These are phyloP conservation scores for Aphis craccivora DNA, from an alignment of 1,140 invertebrate species.

Conservation along the genomic window DNA sequence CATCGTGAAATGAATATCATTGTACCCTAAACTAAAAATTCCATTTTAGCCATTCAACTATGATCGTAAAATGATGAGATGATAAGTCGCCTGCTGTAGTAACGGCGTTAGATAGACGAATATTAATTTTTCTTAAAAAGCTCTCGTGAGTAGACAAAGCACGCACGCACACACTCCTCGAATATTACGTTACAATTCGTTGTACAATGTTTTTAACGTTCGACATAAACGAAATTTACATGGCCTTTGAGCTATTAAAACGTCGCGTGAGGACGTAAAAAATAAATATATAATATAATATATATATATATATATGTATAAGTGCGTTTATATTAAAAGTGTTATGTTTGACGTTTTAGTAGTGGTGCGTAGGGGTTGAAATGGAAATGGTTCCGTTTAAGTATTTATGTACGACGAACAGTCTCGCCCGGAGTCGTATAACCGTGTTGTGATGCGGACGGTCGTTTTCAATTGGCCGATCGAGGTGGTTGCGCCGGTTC, in stretches of 20 bases:
- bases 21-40: background rate
- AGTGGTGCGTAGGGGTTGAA: background rate
- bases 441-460: background rate
- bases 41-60: background rate
- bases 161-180: background rate
- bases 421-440: background rate
- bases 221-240: slow-evolving; percentile 47
- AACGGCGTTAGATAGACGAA: background rate
- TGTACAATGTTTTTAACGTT: slow-evolving; percentile 50
- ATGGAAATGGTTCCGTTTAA: background rate
- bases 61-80: background rate
- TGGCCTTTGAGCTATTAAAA: slow-evolving; percentile 49
- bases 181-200: background rate
- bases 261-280: background rate
- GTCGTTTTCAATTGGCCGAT: slow-evolving; percentile 41
- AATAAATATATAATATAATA: background rate
- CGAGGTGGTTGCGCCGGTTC: slow-evolving; percentile 1
- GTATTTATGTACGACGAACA: background rate
- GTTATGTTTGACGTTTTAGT: slow-evolving; percentile 41
- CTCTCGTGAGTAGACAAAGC: background rate
- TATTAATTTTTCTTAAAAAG: background rate
- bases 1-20: background rate
- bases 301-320: background rate
- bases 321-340: slow-evolving; percentile 8
- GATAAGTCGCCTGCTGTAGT: background rate